phyloP scores from a whole-genome alignment of 2,113 vertebrate genomes.

The Psilopogon haemacephalus region DNA sequence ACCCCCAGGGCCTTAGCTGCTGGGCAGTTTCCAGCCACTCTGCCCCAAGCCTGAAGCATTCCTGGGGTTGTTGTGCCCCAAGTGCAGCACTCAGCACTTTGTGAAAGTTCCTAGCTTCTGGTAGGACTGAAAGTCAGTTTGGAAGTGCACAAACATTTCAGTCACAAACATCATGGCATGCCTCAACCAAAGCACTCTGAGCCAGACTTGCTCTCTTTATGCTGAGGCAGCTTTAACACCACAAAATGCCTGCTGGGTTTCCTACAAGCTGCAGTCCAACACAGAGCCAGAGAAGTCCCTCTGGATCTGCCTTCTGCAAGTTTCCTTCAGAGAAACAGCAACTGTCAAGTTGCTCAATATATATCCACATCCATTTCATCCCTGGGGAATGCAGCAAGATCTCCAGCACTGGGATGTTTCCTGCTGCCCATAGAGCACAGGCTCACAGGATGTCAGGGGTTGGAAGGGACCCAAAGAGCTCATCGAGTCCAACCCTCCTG shows the following conservation, averaged over 20 bases:
- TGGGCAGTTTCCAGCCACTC: too few relatives aligned
- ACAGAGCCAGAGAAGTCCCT: background rate
- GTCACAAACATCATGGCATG: background rate
- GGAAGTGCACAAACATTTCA: background rate
- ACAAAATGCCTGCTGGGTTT: background rate
- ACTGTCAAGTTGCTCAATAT: background rate
- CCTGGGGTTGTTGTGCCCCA: too few relatives aligned
- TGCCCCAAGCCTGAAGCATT: too few relatives aligned
- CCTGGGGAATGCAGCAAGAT: background rate
- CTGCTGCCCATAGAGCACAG: background rate
- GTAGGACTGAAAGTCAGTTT: background rate
- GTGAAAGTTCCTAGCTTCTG: background rate
- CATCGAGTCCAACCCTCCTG: too few relatives aligned
- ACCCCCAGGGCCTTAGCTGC: too few relatives aligned
- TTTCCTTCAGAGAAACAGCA: background rate
- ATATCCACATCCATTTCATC: background rate
- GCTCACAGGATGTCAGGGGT: too few relatives aligned
- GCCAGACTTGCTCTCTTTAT: background rate
- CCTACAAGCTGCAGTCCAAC: background rate
- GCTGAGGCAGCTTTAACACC: background rate
- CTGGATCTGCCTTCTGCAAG: background rate
- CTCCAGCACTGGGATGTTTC: accelerated
- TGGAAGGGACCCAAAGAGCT: too few relatives aligned
- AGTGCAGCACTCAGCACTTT: too few relatives aligned
- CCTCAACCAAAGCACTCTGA: background rate